These are phyloP conservation scores for Antedon mediterranea DNA, from an alignment of 53 echinoderm and acorn worm species.

Conservation along the genomic window DNA sequence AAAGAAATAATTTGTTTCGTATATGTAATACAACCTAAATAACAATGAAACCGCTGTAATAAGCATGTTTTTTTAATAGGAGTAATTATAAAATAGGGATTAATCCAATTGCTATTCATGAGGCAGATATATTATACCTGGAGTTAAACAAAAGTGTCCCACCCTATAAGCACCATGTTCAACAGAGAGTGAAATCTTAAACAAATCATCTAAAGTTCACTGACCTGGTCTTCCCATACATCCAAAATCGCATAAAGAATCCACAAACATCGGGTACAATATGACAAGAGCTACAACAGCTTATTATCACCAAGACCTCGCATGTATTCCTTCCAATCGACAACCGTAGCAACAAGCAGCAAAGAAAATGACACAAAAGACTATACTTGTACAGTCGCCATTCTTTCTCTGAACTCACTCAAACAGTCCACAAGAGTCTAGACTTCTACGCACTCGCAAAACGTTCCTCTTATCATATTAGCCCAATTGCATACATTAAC, in stretches of 20 bases:
- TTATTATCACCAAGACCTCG: background rate
- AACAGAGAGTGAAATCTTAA: background rate
- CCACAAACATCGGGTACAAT: background rate
- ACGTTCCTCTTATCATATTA: background rate
- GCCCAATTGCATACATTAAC: background rate
- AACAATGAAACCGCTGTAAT: no score
- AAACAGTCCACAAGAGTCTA: background rate
- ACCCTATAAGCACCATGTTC: background rate
- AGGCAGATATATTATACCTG: no score
- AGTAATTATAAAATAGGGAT: no score
- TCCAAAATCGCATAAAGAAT: background rate
- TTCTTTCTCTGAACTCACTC: background rate
- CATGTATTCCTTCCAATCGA: background rate
- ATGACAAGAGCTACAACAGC: background rate
- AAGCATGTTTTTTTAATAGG: no score
- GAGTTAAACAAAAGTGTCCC: background rate
- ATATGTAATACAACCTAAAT: no score
- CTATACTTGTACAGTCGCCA: background rate
- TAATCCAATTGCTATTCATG: background rate
- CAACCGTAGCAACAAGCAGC: background rate
- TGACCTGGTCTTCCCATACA: background rate
- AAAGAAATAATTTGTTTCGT: no score
- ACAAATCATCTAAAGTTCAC: background rate
- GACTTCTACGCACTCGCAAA: conserved; percentile 1
- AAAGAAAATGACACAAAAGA: background rate